phyloP scores from a whole-genome alignment of 2,113 vertebrate genomes.

The Pampusana beccarii region DNA sequence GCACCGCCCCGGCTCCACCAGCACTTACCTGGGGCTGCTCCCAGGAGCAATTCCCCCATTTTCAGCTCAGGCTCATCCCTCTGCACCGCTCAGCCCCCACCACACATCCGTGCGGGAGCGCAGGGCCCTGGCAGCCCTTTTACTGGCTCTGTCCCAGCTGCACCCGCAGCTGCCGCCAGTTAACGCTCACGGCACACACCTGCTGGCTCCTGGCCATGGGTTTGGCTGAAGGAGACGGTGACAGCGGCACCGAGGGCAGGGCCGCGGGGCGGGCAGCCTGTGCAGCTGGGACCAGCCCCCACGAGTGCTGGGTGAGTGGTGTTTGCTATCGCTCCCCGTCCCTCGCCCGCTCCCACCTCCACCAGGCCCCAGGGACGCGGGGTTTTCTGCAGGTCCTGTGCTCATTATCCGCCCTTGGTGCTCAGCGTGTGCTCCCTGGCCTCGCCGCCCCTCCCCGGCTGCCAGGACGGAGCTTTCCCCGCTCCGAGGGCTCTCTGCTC shows the following conservation, averaged over 20 bases:
- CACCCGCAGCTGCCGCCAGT: neutral
- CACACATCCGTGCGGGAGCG: rapidly evolving
- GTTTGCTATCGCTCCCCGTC: neutral
- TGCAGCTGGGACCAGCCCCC: neutral
- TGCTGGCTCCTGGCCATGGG: rapidly evolving
- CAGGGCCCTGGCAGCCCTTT: neutral
- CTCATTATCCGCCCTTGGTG: no score
- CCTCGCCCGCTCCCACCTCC: neutral
- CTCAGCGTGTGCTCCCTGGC: no score
- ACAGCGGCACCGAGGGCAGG: neutral
- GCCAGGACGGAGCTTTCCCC: no score
- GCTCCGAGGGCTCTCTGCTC: no score
- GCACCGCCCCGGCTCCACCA: rapidly evolving
- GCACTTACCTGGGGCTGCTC: neutral
- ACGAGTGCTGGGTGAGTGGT: rapidly evolving
- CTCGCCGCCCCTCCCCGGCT: no score
- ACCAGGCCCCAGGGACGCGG: neutral
- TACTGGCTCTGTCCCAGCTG: neutral
- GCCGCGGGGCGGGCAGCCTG: neutral
- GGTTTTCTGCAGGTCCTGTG: rapidly evolving
- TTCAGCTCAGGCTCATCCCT: neutral
- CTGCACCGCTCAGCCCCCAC: rapidly evolving
- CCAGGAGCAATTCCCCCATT: rapidly evolving
- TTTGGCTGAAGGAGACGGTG: neutral
- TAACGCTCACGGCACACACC: neutral